Evolutionary conservation across 2,888 invertebrate genomes (phyloP).

Genomic region (Falcaria lacertinaria): DNA sequence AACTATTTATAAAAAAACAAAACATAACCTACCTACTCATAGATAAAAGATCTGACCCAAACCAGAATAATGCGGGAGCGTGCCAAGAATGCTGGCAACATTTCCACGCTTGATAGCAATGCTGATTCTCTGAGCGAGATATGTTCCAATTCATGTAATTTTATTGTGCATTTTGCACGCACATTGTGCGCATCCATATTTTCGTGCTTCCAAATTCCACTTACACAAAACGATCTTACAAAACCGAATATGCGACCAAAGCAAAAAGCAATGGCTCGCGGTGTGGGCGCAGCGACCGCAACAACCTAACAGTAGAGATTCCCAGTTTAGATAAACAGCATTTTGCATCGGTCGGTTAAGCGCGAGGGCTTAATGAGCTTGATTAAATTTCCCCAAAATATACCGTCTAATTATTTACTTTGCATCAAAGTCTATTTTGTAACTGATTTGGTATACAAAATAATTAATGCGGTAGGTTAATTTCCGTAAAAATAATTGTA

Average conservation of each 20-base stretch:
- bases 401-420: conserved; percentile 20
- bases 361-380: conserved; percentile 32
- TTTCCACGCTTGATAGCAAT: too few relatives aligned
- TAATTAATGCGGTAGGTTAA: too few relatives aligned
- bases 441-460: neutral
- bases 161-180: too few relatives aligned
- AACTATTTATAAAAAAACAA: too few relatives aligned
- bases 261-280: conserved; percentile 30
- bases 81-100: too few relatives aligned
- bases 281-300: conserved; percentile 22
- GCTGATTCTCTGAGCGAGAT: too few relatives aligned
- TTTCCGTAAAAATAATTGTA: neutral
- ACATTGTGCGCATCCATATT: neutral
- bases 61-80: too few relatives aligned
- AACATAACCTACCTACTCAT: too few relatives aligned
- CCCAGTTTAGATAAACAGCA: conserved; percentile 31
- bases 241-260: conserved; percentile 7
- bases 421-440: conserved; percentile 10
- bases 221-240: neutral
- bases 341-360: conserved; percentile 32
- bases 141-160: too few relatives aligned
- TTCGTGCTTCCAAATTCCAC: neutral
- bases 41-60: too few relatives aligned
- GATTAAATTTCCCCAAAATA: conserved; percentile 27
- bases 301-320: conserved; percentile 19